A percentile compares a stretch with the other conserved stretches of the same genome.
Evolutionary conservation across 1,140 invertebrate genomes (phyloP).

Genomic region (Drosophila ogumai): DNA sequence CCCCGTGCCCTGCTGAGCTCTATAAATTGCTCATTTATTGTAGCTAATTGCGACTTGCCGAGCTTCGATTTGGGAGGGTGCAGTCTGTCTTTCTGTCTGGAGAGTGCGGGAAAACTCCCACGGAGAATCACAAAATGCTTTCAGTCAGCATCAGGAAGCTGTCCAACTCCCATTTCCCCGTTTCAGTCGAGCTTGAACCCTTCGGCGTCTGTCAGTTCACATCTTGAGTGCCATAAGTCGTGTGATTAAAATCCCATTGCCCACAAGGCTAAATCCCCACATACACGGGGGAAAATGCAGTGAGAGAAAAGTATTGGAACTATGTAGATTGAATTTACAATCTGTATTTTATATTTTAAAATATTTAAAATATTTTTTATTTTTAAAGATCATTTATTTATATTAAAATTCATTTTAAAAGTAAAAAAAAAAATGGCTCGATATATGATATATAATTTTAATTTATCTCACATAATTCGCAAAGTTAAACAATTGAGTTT

Average conservation of each 20-base stretch:
- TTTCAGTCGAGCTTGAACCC: slow-evolving; percentile 48
- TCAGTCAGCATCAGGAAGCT: slow-evolving; percentile 67
- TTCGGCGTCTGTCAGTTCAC: slow-evolving; percentile 83
- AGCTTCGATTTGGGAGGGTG: slow-evolving; percentile 41
- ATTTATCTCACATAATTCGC: too few relatives aligned
- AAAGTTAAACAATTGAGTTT: too few relatives aligned
- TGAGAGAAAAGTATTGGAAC: not conserved
- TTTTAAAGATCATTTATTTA: too few relatives aligned
- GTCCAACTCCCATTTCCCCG: slow-evolving; percentile 45
- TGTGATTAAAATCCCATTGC: slow-evolving; percentile 85
- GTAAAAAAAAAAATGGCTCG: too few relatives aligned
- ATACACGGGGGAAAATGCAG: slow-evolving; percentile 7
- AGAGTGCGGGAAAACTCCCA: slow-evolving; percentile 57
- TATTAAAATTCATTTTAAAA: too few relatives aligned
- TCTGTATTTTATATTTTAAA: fast-evolving
- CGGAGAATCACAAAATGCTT: slow-evolving; percentile 82
- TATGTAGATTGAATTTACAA: not conserved
- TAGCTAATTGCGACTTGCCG: slow-evolving; percentile 82
- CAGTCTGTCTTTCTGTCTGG: not conserved
- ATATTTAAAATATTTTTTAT: not conserved
- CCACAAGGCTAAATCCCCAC: slow-evolving; percentile 79
- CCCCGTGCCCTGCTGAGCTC: slow-evolving; percentile 17
- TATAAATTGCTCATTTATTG: slow-evolving; percentile 85
- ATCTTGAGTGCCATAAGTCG: slow-evolving; percentile 85
- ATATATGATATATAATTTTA: too few relatives aligned